Evolutionary conservation across 2,113 vertebrate species (phyloP).

Genomic region (Odontesthes bonariensis): DNA sequence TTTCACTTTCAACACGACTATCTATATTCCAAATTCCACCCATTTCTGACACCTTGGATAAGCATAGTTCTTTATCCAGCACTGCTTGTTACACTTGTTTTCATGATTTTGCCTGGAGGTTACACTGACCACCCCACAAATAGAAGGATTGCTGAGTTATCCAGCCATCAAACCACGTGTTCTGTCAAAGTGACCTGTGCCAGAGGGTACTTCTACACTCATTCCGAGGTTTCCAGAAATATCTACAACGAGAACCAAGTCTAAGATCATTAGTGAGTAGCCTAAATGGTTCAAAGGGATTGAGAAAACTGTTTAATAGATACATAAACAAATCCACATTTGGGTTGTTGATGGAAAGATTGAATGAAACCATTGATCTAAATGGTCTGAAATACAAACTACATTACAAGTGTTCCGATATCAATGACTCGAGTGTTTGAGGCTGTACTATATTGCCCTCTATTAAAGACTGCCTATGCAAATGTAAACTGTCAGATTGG

Average conservation of each 20-base stretch:
- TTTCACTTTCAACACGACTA: slow-evolving; percentile 12
- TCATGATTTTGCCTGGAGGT: not conserved
- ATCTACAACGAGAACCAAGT: not conserved
- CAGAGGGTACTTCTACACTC: too few species aligned
- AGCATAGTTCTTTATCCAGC: not conserved
- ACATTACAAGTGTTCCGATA: slow-evolving; percentile 11
- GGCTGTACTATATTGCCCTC: slow-evolving; percentile 21
- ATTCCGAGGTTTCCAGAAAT: too few species aligned
- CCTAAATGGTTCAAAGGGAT: too few species aligned
- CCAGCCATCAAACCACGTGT: not conserved
- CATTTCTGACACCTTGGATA: not conserved
- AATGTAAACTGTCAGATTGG: slow-evolving; percentile 64
- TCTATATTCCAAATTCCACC: slow-evolving; percentile 5
- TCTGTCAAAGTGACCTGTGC: too few species aligned
- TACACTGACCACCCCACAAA: not conserved
- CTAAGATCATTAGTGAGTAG: too few species aligned
- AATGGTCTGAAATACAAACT: slow-evolving; percentile 6
- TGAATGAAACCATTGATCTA: not conserved
- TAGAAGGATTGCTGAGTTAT: not conserved
- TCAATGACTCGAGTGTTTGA: slow-evolving; percentile 4
- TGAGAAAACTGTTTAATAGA: not conserved
- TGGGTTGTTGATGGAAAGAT: not conserved
- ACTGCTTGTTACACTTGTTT: not conserved
- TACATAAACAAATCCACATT: not conserved
- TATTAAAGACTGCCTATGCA: slow-evolving; percentile 51